Evolutionary conservation across 2,888 invertebrate genomes (phyloP), one percentile per base, ranked within the genome.

Genomic region (Graphium colonna): DNA sequence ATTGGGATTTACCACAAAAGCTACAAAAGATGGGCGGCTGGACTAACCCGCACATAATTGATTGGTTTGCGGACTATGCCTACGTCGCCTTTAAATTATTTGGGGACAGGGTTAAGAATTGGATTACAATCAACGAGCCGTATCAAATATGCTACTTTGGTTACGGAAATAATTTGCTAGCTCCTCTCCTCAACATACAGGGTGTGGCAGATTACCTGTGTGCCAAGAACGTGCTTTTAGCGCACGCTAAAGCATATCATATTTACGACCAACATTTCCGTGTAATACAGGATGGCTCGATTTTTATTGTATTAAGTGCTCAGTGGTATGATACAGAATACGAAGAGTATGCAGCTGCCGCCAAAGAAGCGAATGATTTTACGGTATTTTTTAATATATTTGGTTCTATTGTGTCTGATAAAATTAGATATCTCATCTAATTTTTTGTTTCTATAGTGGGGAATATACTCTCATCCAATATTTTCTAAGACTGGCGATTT

Each of bases 401-500:
- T n/a, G n/a, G n/a, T n/a, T n/a, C n/a, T n/a, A n/a, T n/a, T n/a
- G n/a, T n/a, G n/a, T n/a, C n/a, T n/a, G n/a, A n/a, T n/a, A n/a
- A n/a, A n/a, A 5, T 33, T 33, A 3, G 33, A 33, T 33, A 33
- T 5, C 9, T 5, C 1, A 9, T 33, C 3, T n/a, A n/a, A n/a
- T n/a, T n/a, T n/a, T 45, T 7, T 33, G 9, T 36, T 21, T 13
- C 8, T 87, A 55, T 63, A 89, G 85, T 73, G 88, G 54, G 91
- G 91, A 15, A 90, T 91, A 89, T 91, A 91, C 61, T 81, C 87
- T 1, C 86, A 93, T 77, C 92, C 94, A 0, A 91, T 94, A 51
- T 92, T 91, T 68, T 87, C 90, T 0, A 75, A 81, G 55, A 74
- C 77, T 0, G 93, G 93, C 1, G 92, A 92, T 67, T 94, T 92